Percentiles rank a stretch among this genome's conserved stretches.
These are phyloP conservation scores for Nephrotoma guestfalica DNA, from an alignment of 2,888 invertebrate species.

Conservation along the genomic window DNA sequence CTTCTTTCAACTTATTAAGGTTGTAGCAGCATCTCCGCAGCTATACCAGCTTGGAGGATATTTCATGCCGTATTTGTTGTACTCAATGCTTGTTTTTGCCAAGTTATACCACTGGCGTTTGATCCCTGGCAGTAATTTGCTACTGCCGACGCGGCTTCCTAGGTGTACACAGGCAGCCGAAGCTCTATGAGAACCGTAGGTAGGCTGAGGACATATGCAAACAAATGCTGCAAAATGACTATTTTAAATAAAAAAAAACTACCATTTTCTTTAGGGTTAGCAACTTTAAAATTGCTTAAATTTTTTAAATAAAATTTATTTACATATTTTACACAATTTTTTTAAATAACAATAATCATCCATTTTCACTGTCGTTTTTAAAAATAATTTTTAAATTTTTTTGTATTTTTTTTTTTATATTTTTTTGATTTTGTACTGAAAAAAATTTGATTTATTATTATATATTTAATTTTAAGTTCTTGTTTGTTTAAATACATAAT, in stretches of 20 bases:
- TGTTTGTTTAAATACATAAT: background rate
- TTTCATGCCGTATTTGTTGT: too few relatives aligned
- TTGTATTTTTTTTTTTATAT: background rate
- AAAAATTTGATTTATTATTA: background rate
- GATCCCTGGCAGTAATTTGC: too few relatives aligned
- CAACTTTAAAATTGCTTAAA: background rate
- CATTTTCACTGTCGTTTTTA: background rate
- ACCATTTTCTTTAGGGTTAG: background rate
- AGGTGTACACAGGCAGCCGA: too few relatives aligned
- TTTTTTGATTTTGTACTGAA: background rate
- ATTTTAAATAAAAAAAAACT: background rate
- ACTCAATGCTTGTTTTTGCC: too few relatives aligned
- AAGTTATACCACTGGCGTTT: too few relatives aligned
- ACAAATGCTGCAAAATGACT: too few relatives aligned
- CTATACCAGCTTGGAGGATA: too few relatives aligned
- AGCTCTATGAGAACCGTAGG: too few relatives aligned
- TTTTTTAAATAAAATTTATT: background rate
- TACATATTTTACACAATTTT: background rate
- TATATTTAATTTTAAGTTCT: background rate
- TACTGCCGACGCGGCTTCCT: too few relatives aligned
- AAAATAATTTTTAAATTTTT: background rate
- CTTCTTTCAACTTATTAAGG: too few relatives aligned
- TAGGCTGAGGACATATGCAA: too few relatives aligned
- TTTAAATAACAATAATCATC: background rate
- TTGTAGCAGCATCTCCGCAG: too few relatives aligned